Base-by-base conservation (phyloP, 1,140 invertebrate species). In the Teleogryllus occipitalis region DNA sequence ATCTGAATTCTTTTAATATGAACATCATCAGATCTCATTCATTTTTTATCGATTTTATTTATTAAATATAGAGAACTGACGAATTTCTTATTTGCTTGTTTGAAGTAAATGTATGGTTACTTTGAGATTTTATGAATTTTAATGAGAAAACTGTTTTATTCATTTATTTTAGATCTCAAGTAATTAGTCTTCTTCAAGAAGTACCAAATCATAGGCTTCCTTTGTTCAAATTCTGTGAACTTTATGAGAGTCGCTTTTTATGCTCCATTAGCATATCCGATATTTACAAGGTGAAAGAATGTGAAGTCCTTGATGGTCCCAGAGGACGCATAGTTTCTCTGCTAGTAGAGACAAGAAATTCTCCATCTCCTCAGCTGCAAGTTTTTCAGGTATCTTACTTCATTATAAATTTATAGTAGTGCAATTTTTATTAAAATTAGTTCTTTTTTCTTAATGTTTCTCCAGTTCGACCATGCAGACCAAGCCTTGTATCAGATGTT, bases 211-310 rank as follows among this genome's bases (percentile, higher is more conserved):
- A 93, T 83, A 89, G 89, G 81, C 87, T 97, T 81, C 94, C 94
- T 6, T 88, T 97, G 47, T 95, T 95, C 84, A 94, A 95, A 86
- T 95, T 97, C 82, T 90, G 95, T 78, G 93, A 96, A 85, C 88
- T 96, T 82, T 94, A 94, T 85, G 94, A 96, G 85, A 93, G 91
- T 82, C 90, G 95, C 80, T 96, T 92, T 83, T 90, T 94, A 85
- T 90, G 91, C 74, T 92, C 92, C 1, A 91, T 96, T 22, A 93
- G 92, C 82, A 90, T 95, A 1, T 92, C 94, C 2, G 95, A 96
- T 83, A 86, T 97, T 78, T 94, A 94, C 83, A 92, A 93, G 84
- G 89, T 96, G 88, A 91, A 90, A 82, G 94, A 96, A 83, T 92
- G 94, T 82, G 88, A 88, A n/a, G 91, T 96, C 10, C 89, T 87